Conservation (phyloP, 2,888 invertebrate genomes). For the Camptogramma bilineatum region DNA sequence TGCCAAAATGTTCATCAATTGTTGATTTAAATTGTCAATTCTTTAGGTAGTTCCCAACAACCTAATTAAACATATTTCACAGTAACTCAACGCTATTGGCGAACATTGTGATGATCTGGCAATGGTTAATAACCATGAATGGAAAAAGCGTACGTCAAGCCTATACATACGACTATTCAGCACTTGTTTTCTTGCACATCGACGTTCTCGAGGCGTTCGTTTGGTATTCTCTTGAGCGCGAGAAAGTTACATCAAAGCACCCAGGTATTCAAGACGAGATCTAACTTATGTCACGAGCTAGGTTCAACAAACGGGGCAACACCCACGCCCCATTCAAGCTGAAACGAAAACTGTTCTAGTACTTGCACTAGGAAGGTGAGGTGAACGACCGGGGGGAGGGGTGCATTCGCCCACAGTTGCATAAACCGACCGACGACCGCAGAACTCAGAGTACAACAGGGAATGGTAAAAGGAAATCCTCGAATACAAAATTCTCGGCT, state of each 20-base stretch:
- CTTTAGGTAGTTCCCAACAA: background rate
- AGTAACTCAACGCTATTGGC: background rate
- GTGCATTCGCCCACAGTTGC: constrained; percentile 66
- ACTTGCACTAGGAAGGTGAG: constrained; percentile 60
- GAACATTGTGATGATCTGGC: constrained; percentile 2
- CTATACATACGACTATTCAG: background rate
- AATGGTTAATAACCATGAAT: constrained; percentile 11
- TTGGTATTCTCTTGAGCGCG: constrained; percentile 17
- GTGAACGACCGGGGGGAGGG: constrained; percentile 71
- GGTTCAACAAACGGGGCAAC: constrained; percentile 56
- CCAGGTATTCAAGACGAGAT: constrained; percentile 28
- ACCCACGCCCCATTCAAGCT: constrained; percentile 71
- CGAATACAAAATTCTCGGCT: constrained; percentile 32
- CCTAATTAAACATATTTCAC: background rate
- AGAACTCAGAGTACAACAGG: constrained; percentile 51
- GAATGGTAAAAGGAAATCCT: constrained; percentile 45
- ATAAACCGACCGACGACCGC: constrained; percentile 71
- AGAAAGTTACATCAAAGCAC: constrained; percentile 33
- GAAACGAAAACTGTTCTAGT: constrained; percentile 64
- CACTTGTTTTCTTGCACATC: background rate
- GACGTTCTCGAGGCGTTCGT: constrained; percentile 5
- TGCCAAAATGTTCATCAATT: background rate
- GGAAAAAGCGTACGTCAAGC: background rate
- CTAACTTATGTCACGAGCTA: constrained; percentile 45
- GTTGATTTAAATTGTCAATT: background rate